A percentile compares a stretch with the other conserved stretches of the same genome.
Evolutionary conservation across 1,140 invertebrate species (phyloP).

Genomic region (Ceratoteleas bidentatus): DNA sequence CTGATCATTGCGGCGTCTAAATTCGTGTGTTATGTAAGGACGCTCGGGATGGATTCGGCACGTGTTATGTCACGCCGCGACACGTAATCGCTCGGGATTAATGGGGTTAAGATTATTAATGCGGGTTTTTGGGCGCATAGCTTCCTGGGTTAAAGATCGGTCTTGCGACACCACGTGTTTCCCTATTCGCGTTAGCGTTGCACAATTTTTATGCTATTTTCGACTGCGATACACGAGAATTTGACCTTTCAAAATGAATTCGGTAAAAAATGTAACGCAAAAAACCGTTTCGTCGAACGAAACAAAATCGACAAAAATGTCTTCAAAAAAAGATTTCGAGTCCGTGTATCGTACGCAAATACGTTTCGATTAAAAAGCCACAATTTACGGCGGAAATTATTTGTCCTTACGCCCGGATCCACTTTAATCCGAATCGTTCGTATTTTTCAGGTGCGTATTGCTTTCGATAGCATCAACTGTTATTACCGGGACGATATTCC

Average conservation of each 20-base stretch:
- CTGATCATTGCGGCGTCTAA: conserved; percentile 32
- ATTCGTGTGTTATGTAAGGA: conserved; percentile 51
- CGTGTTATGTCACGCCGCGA: conserved; percentile 37
- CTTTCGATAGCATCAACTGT: conserved; percentile 67
- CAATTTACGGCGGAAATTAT: conserved; percentile 39
- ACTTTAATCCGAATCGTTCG: conserved; percentile 59
- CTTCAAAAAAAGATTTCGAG: no score
- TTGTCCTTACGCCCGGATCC: conserved; percentile 46
- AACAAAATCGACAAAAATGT: no score
- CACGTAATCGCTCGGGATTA: conserved; percentile 43
- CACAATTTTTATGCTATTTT: neutral
- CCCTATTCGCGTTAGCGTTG: neutral
- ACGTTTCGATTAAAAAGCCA: neutral
- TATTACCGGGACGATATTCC: conserved; percentile 71
- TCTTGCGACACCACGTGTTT: conserved; percentile 18
- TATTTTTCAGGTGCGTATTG: conserved; percentile 73
- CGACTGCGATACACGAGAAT: neutral
- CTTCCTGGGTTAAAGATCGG: neutral
- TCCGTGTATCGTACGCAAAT: neutral
- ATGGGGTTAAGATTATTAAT: conserved; percentile 44
- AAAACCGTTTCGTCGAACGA: neutral
- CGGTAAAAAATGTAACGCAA: neutral
- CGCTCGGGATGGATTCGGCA: conserved; percentile 26
- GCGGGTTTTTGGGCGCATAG: conserved; percentile 10
- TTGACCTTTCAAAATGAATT: neutral